Conservation (phyloP, 2,888 invertebrate species). For the Molanna angustata region DNA sequence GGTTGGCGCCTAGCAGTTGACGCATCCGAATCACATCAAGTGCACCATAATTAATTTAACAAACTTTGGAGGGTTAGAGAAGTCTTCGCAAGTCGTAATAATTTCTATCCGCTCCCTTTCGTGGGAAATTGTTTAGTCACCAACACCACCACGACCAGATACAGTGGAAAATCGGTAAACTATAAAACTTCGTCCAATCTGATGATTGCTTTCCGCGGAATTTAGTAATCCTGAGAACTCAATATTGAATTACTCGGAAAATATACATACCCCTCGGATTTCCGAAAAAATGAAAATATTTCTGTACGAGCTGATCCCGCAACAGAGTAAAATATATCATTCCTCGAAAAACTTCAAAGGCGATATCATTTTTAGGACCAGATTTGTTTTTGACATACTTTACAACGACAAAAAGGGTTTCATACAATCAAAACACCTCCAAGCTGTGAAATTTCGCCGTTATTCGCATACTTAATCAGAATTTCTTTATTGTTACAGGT, state of each 20-base stretch:
- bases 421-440: too few relatives aligned
- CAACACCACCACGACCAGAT: slow-evolving; percentile 1
- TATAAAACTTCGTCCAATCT: slow-evolving; percentile 9
- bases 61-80: too few relatives aligned
- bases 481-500: slow-evolving; percentile 44
- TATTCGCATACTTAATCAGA: background rate
- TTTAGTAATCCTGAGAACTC: slow-evolving; percentile 8
- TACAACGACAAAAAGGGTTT: too few relatives aligned
- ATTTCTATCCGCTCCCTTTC: slow-evolving; percentile 5
- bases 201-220: slow-evolving; percentile 13
- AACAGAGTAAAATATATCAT: too few relatives aligned
- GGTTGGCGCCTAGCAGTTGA: slow-evolving; percentile 18
- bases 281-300: too few relatives aligned
- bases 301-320: background rate
- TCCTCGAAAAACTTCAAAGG: too few relatives aligned
- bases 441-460: background rate
- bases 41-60: slow-evolving; percentile 27
- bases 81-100: too few relatives aligned
- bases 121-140: slow-evolving; percentile 20
- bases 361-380: too few relatives aligned
- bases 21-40: slow-evolving; percentile 33
- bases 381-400: too few relatives aligned
- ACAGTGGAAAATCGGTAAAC: slow-evolving; percentile 15
- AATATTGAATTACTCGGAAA: slow-evolving; percentile 1
- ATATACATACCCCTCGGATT: background rate